Base-by-base conservation (phyloP, 2,797 vertebrate genomes). In the Cynodonichthys magdalenae region DNA sequence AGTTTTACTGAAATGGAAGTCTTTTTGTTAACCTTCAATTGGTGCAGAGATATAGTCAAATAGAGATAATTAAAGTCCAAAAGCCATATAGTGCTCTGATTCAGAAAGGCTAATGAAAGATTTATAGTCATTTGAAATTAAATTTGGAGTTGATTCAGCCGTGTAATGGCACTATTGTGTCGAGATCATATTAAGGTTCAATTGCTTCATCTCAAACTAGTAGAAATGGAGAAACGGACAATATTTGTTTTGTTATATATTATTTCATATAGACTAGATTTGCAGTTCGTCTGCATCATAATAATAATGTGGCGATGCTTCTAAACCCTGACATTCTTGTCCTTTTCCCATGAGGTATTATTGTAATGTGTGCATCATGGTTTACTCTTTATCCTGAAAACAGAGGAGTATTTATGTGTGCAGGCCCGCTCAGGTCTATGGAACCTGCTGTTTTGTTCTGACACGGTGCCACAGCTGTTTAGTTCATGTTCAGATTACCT, bases 41-140 rank as follows among this genome's bases (percentile, higher is more conserved):
- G 63, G 53, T 54, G 66, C 19, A 54, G 55, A 74, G 66, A 85
- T 84, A 82, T 60, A 59, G 76, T 82, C 76, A 72, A 84, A 87
- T 54, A 71, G 71, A 83, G 74, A 77, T 84, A 81, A 85, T 90
- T 87, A 88, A 84, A 79, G 77, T 74, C 72, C 52, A 82, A 79
- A 77, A 66, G 63, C 64, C 73, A 62, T 49, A 63, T 44, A 45
- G 50, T 65, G 70, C 44, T 77, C 56, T 63, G 36, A 77, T 54
- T 78, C 69, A 49, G 42, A 62, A 48, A 67, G 75, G 55, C 74
- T 90, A 86, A 89, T 89, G 64, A 81, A 87, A 88, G 71, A 92
- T 91, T 85, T 74, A 86, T 83, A 83, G 79, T 84, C 60, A 77
- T 75, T 86, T 80, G 71, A 79, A 90, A 89, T 89, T 46, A 80